Conservation (phyloP, 2,113 vertebrate species). For the Bubalus kerabau region DNA sequence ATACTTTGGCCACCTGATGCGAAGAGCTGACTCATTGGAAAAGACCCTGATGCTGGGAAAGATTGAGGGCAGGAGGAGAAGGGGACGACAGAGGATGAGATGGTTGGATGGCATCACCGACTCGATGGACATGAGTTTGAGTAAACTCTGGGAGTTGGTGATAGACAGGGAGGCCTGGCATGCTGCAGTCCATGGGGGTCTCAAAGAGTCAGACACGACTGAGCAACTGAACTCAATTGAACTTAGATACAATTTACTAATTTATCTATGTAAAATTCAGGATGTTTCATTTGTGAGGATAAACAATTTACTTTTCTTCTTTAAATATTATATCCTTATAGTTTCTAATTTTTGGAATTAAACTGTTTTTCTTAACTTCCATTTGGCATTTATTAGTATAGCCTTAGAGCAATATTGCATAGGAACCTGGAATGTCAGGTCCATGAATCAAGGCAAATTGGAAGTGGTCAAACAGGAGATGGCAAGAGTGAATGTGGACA, state of each 20-base stretch:
- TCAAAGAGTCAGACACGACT: not conserved
- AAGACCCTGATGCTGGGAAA: not conserved
- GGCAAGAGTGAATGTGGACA: too few relatives aligned
- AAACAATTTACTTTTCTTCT: not conserved
- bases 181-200: not conserved
- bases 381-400: constrained; percentile 9
- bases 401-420: not conserved
- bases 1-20: not conserved
- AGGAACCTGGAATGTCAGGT: too few relatives aligned
- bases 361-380: constrained; percentile 14
- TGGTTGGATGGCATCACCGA: not conserved
- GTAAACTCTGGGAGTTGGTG: not conserved
- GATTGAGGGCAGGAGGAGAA: not conserved
- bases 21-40: not conserved
- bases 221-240: not conserved
- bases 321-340: not conserved
- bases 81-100: not conserved
- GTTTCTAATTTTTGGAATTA: not conserved
- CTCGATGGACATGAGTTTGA: not conserved
- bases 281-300: constrained; percentile 19
- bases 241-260: not conserved
- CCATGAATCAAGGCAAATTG: too few relatives aligned
- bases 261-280: not conserved
- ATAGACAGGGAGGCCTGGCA: not conserved
- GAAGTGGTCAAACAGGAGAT: too few relatives aligned